Evolutionary conservation across 2,113 vertebrate species (phyloP), one percentile per base, ranked within the genome.

Genomic region (Prietella phreatophila): DNA sequence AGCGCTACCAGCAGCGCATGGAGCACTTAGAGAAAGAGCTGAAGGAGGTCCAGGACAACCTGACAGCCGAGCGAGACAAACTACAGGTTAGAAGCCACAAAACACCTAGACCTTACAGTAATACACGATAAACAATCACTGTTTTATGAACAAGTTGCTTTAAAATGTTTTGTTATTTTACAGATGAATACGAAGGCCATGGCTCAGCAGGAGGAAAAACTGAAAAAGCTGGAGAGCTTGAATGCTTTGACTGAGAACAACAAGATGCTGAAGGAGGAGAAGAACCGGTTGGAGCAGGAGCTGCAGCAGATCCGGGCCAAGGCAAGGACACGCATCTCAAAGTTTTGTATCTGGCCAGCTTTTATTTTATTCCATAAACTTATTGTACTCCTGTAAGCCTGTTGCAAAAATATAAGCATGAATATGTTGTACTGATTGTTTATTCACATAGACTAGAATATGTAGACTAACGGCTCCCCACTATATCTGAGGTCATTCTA

Each of bases 171-270:
- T 39, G 1, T 27, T 82, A 2, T 73, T 30, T 79, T 47, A 10
- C 69, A 99, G 98, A 96, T 98, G 82, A 98, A 97, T 11, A 96
- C 96, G 42, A 99, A 97, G 94, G 97, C 97, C 3, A 95, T 99
- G 93, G 96, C 97, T 55, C 98, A 99, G 87, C 98, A 99, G 80
- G 98, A 99, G 86, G 98, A 99, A 85, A 94, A 99, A 84, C 98
- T 99, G 97, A 99, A 98, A 92, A 99, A 98, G 92, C 97, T 97
- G 0, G 97, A 99, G 92, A 98, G 97, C 0, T 97, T 99, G 96
- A 98, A 96, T 0, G 96, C 99, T 27, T 93, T 99, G 47, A 95
- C 97, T 91, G 98, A 99, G 92, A 97, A 96, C 78, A 99, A 99
- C 92, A 98, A 96, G 92, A 96, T 97, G 94, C 92, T 99, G 50